Percentiles rank a stretch among this genome's conserved stretches.
Conservation (phyloP, 2,797 vertebrate species). For the Eulemur albifrons region DNA sequence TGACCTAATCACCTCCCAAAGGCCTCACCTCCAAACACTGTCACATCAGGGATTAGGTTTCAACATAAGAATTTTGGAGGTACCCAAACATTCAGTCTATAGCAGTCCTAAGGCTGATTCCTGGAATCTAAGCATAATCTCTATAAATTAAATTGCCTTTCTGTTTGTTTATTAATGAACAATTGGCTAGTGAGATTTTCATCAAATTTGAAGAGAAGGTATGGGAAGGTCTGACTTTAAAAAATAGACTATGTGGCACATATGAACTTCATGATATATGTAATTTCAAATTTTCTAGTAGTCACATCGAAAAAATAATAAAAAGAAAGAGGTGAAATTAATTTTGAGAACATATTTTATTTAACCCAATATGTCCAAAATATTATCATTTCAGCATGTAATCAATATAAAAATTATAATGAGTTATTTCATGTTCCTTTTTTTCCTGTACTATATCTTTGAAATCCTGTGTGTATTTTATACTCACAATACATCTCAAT, state of each 20-base stretch:
- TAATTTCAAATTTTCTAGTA: neutral
- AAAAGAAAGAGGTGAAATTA: neutral
- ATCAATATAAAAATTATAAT: neutral
- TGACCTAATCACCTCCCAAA: neutral
- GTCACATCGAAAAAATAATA: neutral
- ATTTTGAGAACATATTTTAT: neutral
- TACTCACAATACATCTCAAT: neutral
- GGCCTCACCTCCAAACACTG: neutral
- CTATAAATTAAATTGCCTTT: neutral
- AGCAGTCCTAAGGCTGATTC: neutral
- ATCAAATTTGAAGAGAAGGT: neutral
- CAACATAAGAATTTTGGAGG: neutral
- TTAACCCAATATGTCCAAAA: neutral
- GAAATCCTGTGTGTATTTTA: conserved; percentile 7
- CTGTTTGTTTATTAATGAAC: conserved; percentile 1
- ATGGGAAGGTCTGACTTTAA: neutral
- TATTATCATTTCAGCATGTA: neutral
- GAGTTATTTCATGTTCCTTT: neutral
- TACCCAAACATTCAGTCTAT: neutral
- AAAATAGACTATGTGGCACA: neutral
- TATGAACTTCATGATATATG: neutral
- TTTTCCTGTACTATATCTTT: neutral
- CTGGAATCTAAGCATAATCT: neutral
- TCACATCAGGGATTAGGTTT: neutral
- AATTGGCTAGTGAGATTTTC: neutral